Percentiles rank a stretch among this genome's conserved stretches.
These are phyloP conservation scores for Troides helena DNA, from an alignment of 2,888 invertebrate species.

Conservation along the genomic window DNA sequence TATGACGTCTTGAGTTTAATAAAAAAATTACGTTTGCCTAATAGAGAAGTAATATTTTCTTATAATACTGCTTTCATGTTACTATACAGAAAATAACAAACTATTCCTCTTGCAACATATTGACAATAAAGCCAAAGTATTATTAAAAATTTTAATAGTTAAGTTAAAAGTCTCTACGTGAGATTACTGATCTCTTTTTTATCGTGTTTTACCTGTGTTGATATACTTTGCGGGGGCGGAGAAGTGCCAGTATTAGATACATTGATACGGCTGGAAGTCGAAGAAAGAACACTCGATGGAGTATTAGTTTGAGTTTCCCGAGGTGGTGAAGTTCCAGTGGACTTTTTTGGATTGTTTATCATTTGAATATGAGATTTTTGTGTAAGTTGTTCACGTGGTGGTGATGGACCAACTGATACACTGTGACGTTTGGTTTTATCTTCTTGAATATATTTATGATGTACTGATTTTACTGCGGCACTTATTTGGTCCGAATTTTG, in stretches of 20 bases:
- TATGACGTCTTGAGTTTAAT: neutral
- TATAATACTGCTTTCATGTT: no score
- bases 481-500: constrained; percentile 37
- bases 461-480: neutral
- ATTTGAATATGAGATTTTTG: constrained; percentile 31
- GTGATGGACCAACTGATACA: constrained; percentile 64
- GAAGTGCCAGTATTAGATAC: constrained; percentile 87
- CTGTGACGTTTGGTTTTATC: constrained; percentile 50
- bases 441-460: constrained; percentile 30
- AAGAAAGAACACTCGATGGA: constrained; percentile 43
- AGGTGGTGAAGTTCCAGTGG: constrained; percentile 76
- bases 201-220: constrained; percentile 85
- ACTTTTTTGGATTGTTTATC: constrained; percentile 58
- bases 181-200: neutral
- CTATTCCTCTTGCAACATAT: neutral
- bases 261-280: constrained; percentile 48
- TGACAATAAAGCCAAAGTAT: neutral
- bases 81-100: no score
- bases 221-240: constrained; percentile 92
- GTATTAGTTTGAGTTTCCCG: constrained; percentile 39
- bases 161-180: neutral
- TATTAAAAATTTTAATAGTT: neutral
- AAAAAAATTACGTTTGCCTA: no score
- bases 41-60: no score
- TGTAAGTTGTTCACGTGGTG: constrained; percentile 51